These are phyloP conservation scores for Diploptera punctata DNA, from an alignment of 2,888 invertebrate species.

Conservation along the genomic window DNA sequence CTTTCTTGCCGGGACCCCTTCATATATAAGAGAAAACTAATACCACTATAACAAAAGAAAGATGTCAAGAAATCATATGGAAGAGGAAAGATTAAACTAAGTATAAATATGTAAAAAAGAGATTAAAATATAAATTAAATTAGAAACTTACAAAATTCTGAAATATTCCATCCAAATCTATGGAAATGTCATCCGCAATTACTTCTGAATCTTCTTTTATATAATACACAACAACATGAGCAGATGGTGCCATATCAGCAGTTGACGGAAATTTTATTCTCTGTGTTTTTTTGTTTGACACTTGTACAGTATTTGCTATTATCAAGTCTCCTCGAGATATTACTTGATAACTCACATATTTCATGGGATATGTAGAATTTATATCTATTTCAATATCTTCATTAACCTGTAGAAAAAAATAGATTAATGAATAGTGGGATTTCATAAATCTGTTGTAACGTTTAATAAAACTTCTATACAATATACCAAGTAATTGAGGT, in stretches of 20 bases:
- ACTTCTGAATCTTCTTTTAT: slow-evolving; percentile 76
- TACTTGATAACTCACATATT: slow-evolving; percentile 76
- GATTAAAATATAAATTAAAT: neutral
- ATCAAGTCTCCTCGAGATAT: slow-evolving; percentile 87
- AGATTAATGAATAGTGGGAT: too few relatives aligned
- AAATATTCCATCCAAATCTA: slow-evolving; percentile 77
- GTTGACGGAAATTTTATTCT: slow-evolving; percentile 72
- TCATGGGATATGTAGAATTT: slow-evolving; percentile 75
- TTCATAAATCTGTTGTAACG: too few relatives aligned
- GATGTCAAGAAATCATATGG: too few relatives aligned
- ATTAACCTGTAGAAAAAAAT: slow-evolving; percentile 61
- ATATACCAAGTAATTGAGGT: too few relatives aligned
- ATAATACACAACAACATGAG: slow-evolving; percentile 80
- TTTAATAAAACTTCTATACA: too few relatives aligned
- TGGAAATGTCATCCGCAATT: slow-evolving; percentile 84
- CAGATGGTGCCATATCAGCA: slow-evolving; percentile 83
- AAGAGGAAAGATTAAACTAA: too few relatives aligned
- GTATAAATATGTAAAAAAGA: too few relatives aligned
- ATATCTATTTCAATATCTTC: slow-evolving; percentile 75
- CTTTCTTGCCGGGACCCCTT: too few relatives aligned
- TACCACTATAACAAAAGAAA: too few relatives aligned
- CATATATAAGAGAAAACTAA: too few relatives aligned
- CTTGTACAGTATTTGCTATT: slow-evolving; percentile 72
- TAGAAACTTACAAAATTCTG: slow-evolving; percentile 78
- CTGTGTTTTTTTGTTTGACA: slow-evolving; percentile 51